Base-by-base conservation (phyloP, 2,888 invertebrate species). In the Phytoseiulus persimilis region DNA sequence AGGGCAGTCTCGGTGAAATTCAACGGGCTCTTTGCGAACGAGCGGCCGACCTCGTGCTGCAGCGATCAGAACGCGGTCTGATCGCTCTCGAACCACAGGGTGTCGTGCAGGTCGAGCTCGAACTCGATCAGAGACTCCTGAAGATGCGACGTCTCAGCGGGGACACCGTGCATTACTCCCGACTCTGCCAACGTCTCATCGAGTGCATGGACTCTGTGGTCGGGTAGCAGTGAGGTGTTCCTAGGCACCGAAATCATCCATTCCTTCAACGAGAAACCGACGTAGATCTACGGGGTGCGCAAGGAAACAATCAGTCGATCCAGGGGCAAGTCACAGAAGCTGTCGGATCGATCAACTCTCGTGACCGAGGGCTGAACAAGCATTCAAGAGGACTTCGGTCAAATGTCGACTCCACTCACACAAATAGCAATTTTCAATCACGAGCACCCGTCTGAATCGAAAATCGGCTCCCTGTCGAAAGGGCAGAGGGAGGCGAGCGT, bases 131-230 rank as follows among this genome's bases (percentile, higher is more conserved):
- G 94, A 96, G 96, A 91, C 96, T 96, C 11, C 94, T 97, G 91
- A 96, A 96, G 91, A 95, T 97, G 95, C 93, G 96, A 90, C 94
- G 96, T 92, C 96, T 97, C 91, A 96, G 96, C 0, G 97, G 97
- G 6, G 97, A 97, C 93, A 96, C 96, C 93, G 94, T 95, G 91
- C 96, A 96, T 92, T 97, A 96, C 92, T 96, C 96, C 91, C 96
- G 96, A 93, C 94, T 97, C 83, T 97, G 97, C 93, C 96, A 96
- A 92, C 96, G 96, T 93, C 93, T 97, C 91, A 96, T 97, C 90
- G 96, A 96, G 89, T 96, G 96, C 92, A 95, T 97, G 92, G 92
- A 91, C 87, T 87, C 33, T n/a, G 87, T 87, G 32, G 87, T 87
- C 45, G 87, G 87, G 31, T 87, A 33, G 33, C 87, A 33, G n/a